Evolutionary conservation across 2,888 invertebrate species (phyloP).

Genomic region (Junonia oenone): DNA sequence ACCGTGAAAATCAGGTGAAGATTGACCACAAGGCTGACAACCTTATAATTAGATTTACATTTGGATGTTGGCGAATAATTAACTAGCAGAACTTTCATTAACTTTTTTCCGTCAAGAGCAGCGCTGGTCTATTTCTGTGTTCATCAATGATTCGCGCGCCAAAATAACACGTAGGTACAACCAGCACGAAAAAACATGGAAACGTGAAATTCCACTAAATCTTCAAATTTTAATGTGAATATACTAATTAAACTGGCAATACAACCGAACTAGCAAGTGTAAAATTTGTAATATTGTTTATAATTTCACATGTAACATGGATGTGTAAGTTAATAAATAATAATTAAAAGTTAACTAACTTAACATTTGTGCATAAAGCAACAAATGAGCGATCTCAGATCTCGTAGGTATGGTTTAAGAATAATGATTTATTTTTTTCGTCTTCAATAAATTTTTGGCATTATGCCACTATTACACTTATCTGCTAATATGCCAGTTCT

Average conservation of each 20-base stretch:
- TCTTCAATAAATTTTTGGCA: background rate
- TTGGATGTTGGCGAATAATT: background rate
- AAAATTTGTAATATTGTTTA: too few relatives aligned
- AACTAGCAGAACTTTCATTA: conserved; percentile 5
- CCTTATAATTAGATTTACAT: background rate
- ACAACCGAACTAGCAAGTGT: background rate
- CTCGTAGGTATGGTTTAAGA: too few relatives aligned
- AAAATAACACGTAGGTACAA: conserved; percentile 14
- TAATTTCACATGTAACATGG: too few relatives aligned
- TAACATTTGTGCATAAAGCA: too few relatives aligned
- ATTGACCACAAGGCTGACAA: background rate
- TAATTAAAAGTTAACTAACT: too few relatives aligned
- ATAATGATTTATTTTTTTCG: too few relatives aligned
- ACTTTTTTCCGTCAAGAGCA: background rate
- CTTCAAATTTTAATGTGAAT: background rate
- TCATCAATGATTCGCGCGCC: conserved; percentile 15
- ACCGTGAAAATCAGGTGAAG: background rate
- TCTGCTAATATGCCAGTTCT: background rate
- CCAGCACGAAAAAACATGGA: background rate
- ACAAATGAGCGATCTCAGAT: too few relatives aligned
- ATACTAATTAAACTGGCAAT: background rate
- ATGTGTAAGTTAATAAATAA: too few relatives aligned
- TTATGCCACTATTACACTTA: background rate
- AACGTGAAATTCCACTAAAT: background rate
- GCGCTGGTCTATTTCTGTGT: conserved; percentile 11